phyloP scores from a whole-genome alignment of 2,113 vertebrate species.

The Tyto alba region DNA sequence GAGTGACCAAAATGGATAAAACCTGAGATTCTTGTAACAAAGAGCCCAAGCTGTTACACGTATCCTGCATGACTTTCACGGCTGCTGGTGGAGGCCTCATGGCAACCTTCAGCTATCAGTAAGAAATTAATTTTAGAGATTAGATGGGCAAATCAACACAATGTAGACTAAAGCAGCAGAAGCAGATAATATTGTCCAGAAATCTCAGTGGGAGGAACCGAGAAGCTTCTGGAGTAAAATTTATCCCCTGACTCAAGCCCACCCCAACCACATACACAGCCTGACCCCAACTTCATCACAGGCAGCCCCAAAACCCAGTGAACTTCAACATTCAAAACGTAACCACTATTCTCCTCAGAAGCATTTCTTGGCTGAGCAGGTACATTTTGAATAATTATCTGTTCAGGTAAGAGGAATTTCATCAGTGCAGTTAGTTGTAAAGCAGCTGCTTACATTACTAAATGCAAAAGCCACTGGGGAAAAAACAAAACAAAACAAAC shows the following conservation, averaged over 20 bases:
- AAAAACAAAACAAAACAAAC: not conserved
- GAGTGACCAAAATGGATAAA: not conserved
- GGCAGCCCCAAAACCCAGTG: not conserved
- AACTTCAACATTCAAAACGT: not conserved
- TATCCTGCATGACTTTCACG: not conserved
- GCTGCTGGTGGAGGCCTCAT: not conserved
- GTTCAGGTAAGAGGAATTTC: not conserved
- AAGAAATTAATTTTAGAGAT: not conserved
- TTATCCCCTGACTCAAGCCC: not conserved
- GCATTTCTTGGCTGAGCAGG: not conserved
- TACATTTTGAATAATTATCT: not conserved
- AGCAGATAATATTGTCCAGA: not conserved
- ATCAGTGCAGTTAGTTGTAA: not conserved
- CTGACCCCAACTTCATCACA: not conserved
- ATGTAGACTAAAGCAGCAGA: not conserved
- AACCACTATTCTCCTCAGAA: not conserved
- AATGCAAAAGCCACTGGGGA: not conserved
- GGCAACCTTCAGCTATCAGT: not conserved
- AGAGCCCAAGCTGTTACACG: not conserved
- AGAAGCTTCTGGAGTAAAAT: not conserved
- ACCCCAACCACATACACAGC: rapidly evolving
- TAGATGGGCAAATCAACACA: not conserved
- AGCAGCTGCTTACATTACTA: not conserved
- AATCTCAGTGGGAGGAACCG: not conserved
- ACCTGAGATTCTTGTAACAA: not conserved